phyloP scores from a whole-genome alignment of 2,113 vertebrate species.

The Heloderma charlesbogerti region DNA sequence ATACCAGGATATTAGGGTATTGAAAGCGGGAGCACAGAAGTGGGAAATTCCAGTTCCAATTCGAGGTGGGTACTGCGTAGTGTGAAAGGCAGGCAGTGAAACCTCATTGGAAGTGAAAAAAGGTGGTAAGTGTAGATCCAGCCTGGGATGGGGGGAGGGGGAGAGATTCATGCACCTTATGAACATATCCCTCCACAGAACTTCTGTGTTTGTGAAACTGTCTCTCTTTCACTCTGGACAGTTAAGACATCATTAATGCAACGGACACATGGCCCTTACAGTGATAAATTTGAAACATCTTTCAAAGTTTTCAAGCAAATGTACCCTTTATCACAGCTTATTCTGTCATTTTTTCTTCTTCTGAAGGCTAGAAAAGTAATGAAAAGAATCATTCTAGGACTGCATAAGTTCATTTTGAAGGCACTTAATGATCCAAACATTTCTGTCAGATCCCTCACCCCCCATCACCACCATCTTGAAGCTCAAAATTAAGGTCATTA shows the following conservation, averaged over 20 bases:
- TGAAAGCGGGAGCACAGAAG: too few species aligned
- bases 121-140: too few species aligned
- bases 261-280: background rate
- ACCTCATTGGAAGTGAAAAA: too few species aligned
- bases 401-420: conserved; percentile 30
- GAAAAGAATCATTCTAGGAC: conserved; percentile 9
- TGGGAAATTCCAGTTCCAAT: too few species aligned
- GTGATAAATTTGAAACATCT: background rate
- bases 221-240: background rate
- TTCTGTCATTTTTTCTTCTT: conserved; percentile 9
- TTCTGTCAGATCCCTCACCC: background rate
- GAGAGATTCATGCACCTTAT: background rate
- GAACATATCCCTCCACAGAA: background rate
- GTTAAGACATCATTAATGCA: background rate
- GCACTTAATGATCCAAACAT: conserved; percentile 7
- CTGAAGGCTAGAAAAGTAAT: conserved; percentile 1
- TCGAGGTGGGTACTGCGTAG: too few species aligned
- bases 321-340: background rate
- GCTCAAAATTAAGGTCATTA: conserved; percentile 35
- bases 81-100: too few species aligned
- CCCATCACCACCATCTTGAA: background rate
- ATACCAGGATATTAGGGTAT: too few species aligned
- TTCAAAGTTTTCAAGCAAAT: background rate
- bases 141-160: too few species aligned
- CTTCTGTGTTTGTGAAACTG: background rate